A percentile compares a stretch with the other conserved stretches of the same genome.
phyloP scores from a whole-genome alignment of 2,113 vertebrate species.

The Mionectes macconnelli region DNA sequence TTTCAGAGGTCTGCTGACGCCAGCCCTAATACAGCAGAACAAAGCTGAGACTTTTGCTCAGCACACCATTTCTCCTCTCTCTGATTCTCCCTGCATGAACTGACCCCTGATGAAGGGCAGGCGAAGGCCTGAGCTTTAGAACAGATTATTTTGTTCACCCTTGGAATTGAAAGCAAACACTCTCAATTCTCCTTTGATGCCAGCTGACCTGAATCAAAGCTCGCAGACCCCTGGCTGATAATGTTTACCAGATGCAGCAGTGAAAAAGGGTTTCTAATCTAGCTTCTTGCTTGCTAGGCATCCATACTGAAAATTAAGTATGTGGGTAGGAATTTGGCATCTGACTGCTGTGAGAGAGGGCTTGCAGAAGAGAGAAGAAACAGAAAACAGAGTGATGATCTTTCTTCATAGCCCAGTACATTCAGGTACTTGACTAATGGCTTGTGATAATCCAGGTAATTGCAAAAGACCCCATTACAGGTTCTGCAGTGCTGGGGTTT shows the following conservation, averaged over 20 bases:
- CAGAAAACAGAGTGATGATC: accelerated
- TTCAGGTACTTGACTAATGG: not conserved
- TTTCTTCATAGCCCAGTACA: not conserved
- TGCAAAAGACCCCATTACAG: not conserved
- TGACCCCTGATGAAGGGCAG: not conserved
- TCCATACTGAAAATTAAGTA: not conserved
- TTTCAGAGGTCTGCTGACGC: not conserved
- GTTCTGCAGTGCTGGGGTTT: not conserved
- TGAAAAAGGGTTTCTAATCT: not conserved
- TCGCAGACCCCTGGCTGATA: not conserved
- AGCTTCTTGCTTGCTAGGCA: not conserved
- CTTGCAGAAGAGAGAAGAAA: not conserved
- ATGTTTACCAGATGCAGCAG: conserved; percentile 3
- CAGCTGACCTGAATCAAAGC: conserved; percentile 27
- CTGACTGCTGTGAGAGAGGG: not conserved
- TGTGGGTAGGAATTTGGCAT: not conserved
- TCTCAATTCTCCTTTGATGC: not conserved
- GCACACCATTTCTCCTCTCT: not conserved
- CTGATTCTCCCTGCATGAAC: not conserved
- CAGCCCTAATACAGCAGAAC: not conserved
- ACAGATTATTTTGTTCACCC: conserved; percentile 13
- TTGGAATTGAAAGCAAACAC: conserved; percentile 22
- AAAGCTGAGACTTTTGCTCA: not conserved
- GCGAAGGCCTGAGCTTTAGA: not conserved
- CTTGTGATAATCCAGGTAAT: not conserved